Percentiles rank a stretch among this genome's conserved stretches.
Conservation (phyloP, 2,797 vertebrate species). For the Natrix natrix region DNA sequence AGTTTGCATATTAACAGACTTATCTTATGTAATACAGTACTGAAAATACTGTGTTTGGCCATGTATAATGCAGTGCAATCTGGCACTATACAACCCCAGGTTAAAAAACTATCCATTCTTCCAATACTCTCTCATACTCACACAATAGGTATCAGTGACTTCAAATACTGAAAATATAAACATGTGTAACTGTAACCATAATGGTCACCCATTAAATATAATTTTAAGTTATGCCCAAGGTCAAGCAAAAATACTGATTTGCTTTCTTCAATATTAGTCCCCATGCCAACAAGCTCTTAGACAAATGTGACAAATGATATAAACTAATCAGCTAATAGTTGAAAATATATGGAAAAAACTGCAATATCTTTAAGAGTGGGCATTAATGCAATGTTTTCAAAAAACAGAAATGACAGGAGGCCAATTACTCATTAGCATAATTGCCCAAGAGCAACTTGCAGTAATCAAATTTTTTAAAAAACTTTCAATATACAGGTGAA, state of each 20-base stretch:
- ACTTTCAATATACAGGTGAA: no score
- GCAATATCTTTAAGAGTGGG: not conserved
- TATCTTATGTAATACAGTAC: not conserved
- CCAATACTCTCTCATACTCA: not conserved
- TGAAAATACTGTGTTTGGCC: not conserved
- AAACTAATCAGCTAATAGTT: not conserved
- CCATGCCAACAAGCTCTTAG: not conserved
- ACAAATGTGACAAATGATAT: not conserved
- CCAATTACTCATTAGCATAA: not conserved
- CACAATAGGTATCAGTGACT: not conserved
- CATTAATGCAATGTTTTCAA: not conserved
- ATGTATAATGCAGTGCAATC: not conserved
- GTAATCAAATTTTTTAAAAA: not conserved
- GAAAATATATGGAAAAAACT: not conserved
- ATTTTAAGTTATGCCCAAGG: slow-evolving; percentile 6
- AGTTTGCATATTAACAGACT: not conserved
- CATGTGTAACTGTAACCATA: not conserved
- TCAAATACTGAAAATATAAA: not conserved
- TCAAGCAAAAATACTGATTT: not conserved
- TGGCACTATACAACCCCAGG: not conserved
- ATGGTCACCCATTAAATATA: not conserved
- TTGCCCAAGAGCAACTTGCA: not conserved
- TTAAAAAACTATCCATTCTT: not conserved
- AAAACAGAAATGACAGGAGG: not conserved
- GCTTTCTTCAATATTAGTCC: not conserved